phyloP scores from a whole-genome alignment of 1,140 invertebrate species.

The Hypothenemus hampei region DNA sequence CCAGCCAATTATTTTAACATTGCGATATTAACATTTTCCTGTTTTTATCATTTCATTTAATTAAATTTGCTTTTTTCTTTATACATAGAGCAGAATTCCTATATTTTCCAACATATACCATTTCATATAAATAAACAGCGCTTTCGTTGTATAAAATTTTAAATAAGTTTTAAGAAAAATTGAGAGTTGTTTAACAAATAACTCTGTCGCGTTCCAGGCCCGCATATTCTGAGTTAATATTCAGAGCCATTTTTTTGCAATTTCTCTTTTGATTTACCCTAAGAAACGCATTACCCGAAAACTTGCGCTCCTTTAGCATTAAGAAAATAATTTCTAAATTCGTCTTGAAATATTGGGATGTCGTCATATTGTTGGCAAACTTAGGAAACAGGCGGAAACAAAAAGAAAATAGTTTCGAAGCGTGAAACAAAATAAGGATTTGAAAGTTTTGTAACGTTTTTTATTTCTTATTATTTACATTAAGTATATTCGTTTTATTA shows the following conservation, averaged over 20 bases:
- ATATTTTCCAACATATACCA: neutral
- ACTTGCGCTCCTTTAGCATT: slow-evolving; percentile 1
- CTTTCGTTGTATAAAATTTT: neutral
- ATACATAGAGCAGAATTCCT: neutral
- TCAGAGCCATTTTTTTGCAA: too few relatives aligned
- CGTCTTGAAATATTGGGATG: slow-evolving; percentile 10
- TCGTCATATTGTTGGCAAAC: slow-evolving; percentile 8
- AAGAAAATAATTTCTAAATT: slow-evolving; percentile 8
- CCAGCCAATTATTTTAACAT: slow-evolving; percentile 6
- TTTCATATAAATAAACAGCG: neutral
- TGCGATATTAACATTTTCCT: neutral
- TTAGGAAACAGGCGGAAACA: neutral
- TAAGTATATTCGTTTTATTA: neutral
- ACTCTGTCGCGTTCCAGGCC: too few relatives aligned
- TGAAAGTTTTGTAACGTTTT: slow-evolving; percentile 1
- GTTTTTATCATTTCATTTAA: neutral
- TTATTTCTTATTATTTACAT: slow-evolving; percentile 7
- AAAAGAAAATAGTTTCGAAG: slow-evolving; percentile 2
- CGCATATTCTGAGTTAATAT: too few relatives aligned
- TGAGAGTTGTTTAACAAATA: neutral
- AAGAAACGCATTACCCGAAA: neutral
- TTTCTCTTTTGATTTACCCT: too few relatives aligned
- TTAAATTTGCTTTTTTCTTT: slow-evolving; percentile 1
- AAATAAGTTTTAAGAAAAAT: neutral
- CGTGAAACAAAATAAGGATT: slow-evolving; percentile 8